Evolutionary conservation across 2,113 vertebrate species (phyloP).

Genomic region (Melanerpes formicivorus): DNA sequence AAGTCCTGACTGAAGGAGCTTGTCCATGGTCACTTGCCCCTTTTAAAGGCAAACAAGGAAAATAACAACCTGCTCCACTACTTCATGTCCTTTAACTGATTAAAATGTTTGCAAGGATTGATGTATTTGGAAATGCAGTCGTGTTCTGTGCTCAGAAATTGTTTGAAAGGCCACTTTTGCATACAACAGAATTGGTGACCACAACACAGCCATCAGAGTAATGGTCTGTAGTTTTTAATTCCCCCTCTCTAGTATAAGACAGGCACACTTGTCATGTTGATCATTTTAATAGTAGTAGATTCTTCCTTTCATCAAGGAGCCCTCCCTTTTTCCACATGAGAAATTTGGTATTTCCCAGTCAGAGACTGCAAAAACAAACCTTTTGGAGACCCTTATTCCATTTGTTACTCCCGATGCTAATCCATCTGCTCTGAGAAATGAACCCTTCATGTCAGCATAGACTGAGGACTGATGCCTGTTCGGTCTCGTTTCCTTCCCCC

Average conservation of each 20-base stretch:
- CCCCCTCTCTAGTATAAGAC: not conserved
- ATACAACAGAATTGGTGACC: not conserved
- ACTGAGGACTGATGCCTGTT: not conserved
- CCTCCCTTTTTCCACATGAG: not conserved
- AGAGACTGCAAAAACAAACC: not conserved
- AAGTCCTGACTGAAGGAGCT: not conserved
- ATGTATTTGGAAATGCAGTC: not conserved
- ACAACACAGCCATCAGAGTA: not conserved
- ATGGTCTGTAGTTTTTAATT: not conserved
- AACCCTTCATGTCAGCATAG: not conserved
- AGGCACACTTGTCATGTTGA: not conserved
- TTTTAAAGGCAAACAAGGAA: not conserved
- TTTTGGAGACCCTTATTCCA: not conserved
- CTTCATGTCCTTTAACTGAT: not conserved
- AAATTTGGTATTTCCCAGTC: not conserved
- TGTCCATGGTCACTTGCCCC: not conserved
- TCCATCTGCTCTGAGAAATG: not conserved
- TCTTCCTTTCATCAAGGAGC: not conserved
- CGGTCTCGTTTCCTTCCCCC: not conserved
- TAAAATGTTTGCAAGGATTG: not conserved
- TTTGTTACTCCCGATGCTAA: not conserved
- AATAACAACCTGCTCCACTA: not conserved
- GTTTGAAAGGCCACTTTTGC: not conserved
- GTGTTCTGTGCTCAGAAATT: not conserved
- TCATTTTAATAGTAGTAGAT: not conserved